A percentile compares a stretch with the other conserved stretches of the same genome.
Evolutionary conservation across 2,113 vertebrate genomes (phyloP).

Genomic region (Synchiropus splendidus): DNA sequence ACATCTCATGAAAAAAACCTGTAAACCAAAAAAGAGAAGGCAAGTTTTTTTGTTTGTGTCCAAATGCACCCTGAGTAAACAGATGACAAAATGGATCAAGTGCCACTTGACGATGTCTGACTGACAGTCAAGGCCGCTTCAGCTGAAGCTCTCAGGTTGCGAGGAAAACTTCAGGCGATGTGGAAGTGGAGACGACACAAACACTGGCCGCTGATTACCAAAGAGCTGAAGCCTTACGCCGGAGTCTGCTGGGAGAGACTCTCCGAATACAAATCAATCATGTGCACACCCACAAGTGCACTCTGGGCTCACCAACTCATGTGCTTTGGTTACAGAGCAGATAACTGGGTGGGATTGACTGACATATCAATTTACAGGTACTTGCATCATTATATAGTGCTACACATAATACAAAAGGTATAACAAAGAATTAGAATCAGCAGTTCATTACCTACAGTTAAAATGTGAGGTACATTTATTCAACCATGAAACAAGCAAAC

Average conservation of each 20-base stretch:
- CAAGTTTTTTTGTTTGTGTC: not conserved
- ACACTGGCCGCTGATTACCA: not conserved
- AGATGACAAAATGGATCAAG: slow-evolving; percentile 15
- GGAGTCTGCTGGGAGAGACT: slow-evolving; percentile 5
- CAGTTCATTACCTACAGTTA: too few species aligned
- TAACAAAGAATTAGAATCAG: too few species aligned
- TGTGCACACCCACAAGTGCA: slow-evolving; percentile 1
- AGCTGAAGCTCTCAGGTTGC: slow-evolving; percentile 14
- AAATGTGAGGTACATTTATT: too few species aligned
- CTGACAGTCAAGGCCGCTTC: slow-evolving; percentile 6
- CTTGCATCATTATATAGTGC: not conserved
- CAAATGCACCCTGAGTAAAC: slow-evolving; percentile 5
- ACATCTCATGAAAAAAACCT: too few species aligned
- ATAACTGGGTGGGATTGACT: slow-evolving; percentile 1
- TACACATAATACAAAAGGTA: not conserved
- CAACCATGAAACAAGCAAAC: too few species aligned
- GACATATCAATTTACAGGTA: slow-evolving; percentile 6
- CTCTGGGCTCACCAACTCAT: slow-evolving; percentile 3
- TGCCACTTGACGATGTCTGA: slow-evolving; percentile 28
- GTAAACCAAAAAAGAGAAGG: not conserved
- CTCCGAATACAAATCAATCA: slow-evolving; percentile 6
- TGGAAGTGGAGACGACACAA: slow-evolving; percentile 10
- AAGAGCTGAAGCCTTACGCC: slow-evolving; percentile 11
- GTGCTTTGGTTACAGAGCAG: slow-evolving; percentile 5
- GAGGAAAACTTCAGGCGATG: slow-evolving; percentile 18